phyloP scores from a whole-genome alignment of 2,113 vertebrate species.

The Camelus dromedarius region DNA sequence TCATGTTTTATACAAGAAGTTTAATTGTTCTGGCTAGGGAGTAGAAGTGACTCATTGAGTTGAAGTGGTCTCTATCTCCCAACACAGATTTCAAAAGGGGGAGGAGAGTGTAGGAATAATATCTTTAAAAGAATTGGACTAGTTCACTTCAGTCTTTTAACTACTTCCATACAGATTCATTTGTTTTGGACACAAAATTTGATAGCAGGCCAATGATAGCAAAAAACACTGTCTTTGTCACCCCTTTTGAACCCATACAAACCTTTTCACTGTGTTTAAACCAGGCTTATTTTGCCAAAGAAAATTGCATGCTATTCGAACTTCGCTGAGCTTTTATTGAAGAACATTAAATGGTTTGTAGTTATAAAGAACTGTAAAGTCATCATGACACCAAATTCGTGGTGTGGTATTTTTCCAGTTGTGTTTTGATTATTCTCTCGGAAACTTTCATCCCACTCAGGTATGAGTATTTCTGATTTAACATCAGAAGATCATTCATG shows the following conservation, averaged over 20 bases:
- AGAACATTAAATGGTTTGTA: constrained; percentile 83
- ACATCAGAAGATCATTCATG: neutral
- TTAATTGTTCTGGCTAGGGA: constrained; percentile 91
- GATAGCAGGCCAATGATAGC: constrained; percentile 87
- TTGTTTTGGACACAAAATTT: constrained; percentile 89
- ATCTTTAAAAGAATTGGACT: constrained; percentile 86
- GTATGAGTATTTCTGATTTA: constrained; percentile 29
- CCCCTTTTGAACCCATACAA: constrained; percentile 86
- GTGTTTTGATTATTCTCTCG: constrained; percentile 69
- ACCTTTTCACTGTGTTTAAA: constrained; percentile 85
- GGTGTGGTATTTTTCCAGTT: constrained; percentile 77
- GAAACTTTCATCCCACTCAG: constrained; percentile 60
- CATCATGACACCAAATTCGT: constrained; percentile 68
- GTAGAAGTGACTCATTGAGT: constrained; percentile 90
- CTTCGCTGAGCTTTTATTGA: constrained; percentile 85
- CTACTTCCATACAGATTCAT: constrained; percentile 90
- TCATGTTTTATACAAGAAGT: constrained; percentile 91
- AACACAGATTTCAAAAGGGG: constrained; percentile 87
- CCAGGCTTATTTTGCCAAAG: constrained; percentile 75
- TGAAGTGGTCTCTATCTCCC: constrained; percentile 90
- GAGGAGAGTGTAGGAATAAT: constrained; percentile 85
- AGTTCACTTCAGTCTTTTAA: constrained; percentile 87
- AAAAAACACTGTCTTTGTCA: constrained; percentile 87
- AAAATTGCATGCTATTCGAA: constrained; percentile 83
- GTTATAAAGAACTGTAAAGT: constrained; percentile 79